A percentile compares a stretch with the other conserved stretches of the same genome.
phyloP scores from a whole-genome alignment of 2,888 invertebrate genomes.

The Oscheius sp. region DNA sequence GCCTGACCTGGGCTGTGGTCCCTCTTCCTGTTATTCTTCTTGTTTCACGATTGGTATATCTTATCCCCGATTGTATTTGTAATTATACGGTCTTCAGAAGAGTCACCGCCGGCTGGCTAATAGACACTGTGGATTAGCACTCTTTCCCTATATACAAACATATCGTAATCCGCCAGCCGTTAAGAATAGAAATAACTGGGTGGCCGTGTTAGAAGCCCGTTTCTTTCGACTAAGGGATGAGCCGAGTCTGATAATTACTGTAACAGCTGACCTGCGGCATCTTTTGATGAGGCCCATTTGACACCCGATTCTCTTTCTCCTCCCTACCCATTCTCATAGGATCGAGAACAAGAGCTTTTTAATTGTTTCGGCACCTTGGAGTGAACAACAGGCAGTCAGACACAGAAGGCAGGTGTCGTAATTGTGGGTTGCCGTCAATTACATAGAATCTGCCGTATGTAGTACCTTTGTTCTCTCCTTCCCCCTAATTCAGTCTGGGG shows the following conservation, averaged over 20 bases:
- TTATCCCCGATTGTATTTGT: slow-evolving; percentile 26
- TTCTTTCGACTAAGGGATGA: slow-evolving; percentile 3
- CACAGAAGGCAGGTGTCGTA: slow-evolving; percentile 27
- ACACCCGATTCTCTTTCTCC: slow-evolving; percentile 10
- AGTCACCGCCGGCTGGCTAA: slow-evolving; percentile 20
- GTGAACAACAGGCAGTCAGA: slow-evolving; percentile 16
- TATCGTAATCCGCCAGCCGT: slow-evolving; percentile 23
- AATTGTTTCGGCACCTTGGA: slow-evolving; percentile 20
- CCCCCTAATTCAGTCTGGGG: too few relatives aligned
- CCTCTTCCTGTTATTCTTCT: not conserved
- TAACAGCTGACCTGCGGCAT: slow-evolving; percentile 30
- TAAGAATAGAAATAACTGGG: not conserved
- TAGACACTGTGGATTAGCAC: slow-evolving; percentile 31
- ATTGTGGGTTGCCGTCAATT: slow-evolving; percentile 27
- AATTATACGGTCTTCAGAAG: slow-evolving; percentile 22
- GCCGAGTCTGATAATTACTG: slow-evolving; percentile 24
- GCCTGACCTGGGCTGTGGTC: not conserved
- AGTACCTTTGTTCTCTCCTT: slow-evolving; percentile 9
- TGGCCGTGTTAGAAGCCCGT: slow-evolving; percentile 2
- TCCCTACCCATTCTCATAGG: not conserved
- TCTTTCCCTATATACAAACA: slow-evolving; percentile 17
- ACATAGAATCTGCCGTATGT: slow-evolving; percentile 22
- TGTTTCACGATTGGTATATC: not conserved
- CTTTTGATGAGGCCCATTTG: slow-evolving; percentile 17
- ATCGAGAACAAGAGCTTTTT: not conserved